phyloP scores from a whole-genome alignment of 2,888 invertebrate species.

The Ariolimax columbianus region DNA sequence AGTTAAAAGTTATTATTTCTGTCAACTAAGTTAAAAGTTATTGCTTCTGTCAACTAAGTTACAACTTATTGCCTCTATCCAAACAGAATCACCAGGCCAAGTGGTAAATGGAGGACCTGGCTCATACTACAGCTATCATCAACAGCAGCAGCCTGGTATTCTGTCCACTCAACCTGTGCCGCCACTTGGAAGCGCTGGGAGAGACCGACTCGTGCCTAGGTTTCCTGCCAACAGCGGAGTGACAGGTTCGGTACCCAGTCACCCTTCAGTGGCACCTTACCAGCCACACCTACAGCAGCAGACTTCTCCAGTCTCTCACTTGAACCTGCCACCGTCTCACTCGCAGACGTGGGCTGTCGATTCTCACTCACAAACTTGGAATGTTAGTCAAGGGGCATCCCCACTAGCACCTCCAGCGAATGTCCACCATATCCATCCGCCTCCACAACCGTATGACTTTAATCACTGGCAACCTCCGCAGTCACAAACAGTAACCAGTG shows the following conservation, averaged over 20 bases:
- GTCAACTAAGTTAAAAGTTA: too few relatives aligned
- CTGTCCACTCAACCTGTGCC: not conserved
- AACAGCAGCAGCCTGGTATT: constrained; percentile 38
- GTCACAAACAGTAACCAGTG: constrained; percentile 44
- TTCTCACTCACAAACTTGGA: too few relatives aligned
- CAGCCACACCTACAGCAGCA: constrained; percentile 39
- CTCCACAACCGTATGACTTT: constrained; percentile 36
- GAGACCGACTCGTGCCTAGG: constrained; percentile 13
- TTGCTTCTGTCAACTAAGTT: too few relatives aligned
- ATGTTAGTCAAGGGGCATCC: constrained; percentile 27
- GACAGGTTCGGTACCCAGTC: not conserved
- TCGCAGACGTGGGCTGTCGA: constrained; percentile 38
- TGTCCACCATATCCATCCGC: constrained; percentile 7
- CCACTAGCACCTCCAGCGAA: constrained; percentile 44
- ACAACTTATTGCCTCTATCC: too few relatives aligned
- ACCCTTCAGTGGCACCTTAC: not conserved
- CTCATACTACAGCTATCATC: constrained; percentile 31
- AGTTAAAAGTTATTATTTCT: too few relatives aligned
- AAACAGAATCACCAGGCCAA: constrained; percentile 15
- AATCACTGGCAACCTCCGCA: constrained; percentile 35
- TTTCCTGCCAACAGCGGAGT: not conserved
- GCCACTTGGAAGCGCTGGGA: constrained; percentile 16
- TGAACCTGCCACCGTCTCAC: constrained; percentile 38
- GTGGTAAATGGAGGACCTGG: constrained; percentile 40
- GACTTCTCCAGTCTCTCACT: constrained; percentile 19